Base-by-base conservation (phyloP, 2,113 vertebrate genomes). In the Cebus imitator region DNA sequence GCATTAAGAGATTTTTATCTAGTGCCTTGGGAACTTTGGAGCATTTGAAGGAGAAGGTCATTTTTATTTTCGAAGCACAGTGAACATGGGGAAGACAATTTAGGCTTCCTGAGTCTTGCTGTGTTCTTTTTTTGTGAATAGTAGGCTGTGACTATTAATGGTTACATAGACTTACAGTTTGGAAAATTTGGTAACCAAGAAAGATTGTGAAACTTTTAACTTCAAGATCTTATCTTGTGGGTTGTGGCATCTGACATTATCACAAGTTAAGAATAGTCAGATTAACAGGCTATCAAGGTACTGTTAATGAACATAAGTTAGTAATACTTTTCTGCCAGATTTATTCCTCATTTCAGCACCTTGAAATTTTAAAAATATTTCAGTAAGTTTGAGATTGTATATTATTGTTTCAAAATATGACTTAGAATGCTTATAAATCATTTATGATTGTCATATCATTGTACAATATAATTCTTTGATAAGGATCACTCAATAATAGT, bases 371-470 rank as follows among this genome's bases (percentile, higher is more conserved):
- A 75, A 73, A 75, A 85, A 35, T 92, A 94, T 58, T 32, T 30
- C 8, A 78, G 3, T 52, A 92, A 88, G 27, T 87, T 75, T 89
- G 20, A 13, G 52, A 88, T 81, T 87, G n/a, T 90, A 45, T 78
- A 48, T 48, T 90, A 80, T 0, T 43, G 25, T 90, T 78, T 95
- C 83, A 37, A 90, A 92, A 55, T 95, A 45, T 32, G 87, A 52
- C 8, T 82, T 96, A 81, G 95, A 91, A 85, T 96, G n/a, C 85
- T 94, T 95, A 14, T 94, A 90, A 95, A 52, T 92, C 21, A 14
- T 73, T 0, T 85, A 8, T 92, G 81, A 50, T 86, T 83, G 45
- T 91, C n/a, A 52, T 76, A 9, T 75, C 50, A 76, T 72, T 92
- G 4, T 70, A 85, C 32, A 90, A 57, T 90, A 27, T 95, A 89